Evolutionary conservation across 1,140 invertebrate genomes (phyloP).

Genomic region (Pissodes strobi): DNA sequence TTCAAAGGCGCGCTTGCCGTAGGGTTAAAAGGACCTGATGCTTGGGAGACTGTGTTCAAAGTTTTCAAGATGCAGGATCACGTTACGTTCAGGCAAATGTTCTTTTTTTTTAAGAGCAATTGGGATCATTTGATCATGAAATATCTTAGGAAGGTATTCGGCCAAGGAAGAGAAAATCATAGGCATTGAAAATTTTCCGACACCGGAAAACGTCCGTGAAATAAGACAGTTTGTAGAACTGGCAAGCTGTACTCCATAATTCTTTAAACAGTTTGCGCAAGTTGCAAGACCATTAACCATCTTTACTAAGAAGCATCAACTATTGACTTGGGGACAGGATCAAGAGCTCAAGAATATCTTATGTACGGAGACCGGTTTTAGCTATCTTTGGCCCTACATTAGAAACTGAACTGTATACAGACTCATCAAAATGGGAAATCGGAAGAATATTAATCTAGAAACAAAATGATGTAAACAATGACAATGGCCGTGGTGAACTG

Average conservation of each 20-base stretch:
- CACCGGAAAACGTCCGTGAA: too few species aligned
- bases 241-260: background rate
- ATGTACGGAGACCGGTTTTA: too few species aligned
- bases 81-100: background rate
- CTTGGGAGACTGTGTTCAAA: slow-evolving; percentile 36
- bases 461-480: slow-evolving; percentile 22
- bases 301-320: background rate
- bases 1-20: too few species aligned
- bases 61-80: too few species aligned
- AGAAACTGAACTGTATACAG: slow-evolving; percentile 47
- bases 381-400: slow-evolving; percentile 37
- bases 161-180: background rate
- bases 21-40: slow-evolving; percentile 32
- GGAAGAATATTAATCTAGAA: too few species aligned
- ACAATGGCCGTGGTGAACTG: background rate
- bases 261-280: too few species aligned
- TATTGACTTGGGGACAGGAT: too few species aligned
- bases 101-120: background rate
- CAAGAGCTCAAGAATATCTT: too few species aligned
- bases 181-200: too few species aligned
- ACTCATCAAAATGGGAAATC: slow-evolving; percentile 42
- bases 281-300: slow-evolving; percentile 5
- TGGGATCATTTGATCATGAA: background rate
- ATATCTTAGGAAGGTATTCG: background rate
- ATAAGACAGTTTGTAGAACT: too few species aligned